Base-by-base conservation (phyloP, 2,113 vertebrate species). In the Zootoca vivipara region DNA sequence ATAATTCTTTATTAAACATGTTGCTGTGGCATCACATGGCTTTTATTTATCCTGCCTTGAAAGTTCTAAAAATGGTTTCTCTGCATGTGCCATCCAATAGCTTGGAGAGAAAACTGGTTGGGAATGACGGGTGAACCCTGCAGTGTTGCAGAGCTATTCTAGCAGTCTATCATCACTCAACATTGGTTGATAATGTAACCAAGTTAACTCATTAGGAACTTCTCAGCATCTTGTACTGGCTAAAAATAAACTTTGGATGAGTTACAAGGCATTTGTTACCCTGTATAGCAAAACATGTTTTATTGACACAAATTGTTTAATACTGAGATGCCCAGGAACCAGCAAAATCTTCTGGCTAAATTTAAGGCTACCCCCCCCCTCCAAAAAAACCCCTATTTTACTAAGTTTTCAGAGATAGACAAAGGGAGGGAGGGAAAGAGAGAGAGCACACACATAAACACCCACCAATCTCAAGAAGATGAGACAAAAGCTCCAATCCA, bases 51-150 rank as follows among this genome's bases (percentile, higher is more conserved):
- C 16, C 56, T 4, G 9, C 38, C 75, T 73, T 42, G 2, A 22
- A 89, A 78, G 38, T 92, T 90, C 88, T 90, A 93, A 96, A 92
- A 91, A 90, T 92, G 85, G 74, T 15, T 82, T 56, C 65, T 89
- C 70, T n/a, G 52, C 6, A 52, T 72, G 56, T 85, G 5, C 4
- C 90, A 70, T 52, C 79, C 75, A 83, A 30, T 82, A 81, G 38
- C 12, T 91, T 4, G 38, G 92, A 88, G 72, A 93, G n/a, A 62
- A 46, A 92, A 86, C 58, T 67, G 40, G 46, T 81, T 62, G 35
- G 74, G 52, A 52, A 58, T 2, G 24, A 33, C 26, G 62, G 26
- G 20, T 62, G 24, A 91, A 82, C 5, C 42, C 30, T 69, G 30
- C 13, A 62, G 3, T 65, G 7, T 46, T 1, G 56, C 3, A 74